Evolutionary conservation across 1,140 invertebrate genomes (phyloP).

Genomic region (Drosophila repleta): DNA sequence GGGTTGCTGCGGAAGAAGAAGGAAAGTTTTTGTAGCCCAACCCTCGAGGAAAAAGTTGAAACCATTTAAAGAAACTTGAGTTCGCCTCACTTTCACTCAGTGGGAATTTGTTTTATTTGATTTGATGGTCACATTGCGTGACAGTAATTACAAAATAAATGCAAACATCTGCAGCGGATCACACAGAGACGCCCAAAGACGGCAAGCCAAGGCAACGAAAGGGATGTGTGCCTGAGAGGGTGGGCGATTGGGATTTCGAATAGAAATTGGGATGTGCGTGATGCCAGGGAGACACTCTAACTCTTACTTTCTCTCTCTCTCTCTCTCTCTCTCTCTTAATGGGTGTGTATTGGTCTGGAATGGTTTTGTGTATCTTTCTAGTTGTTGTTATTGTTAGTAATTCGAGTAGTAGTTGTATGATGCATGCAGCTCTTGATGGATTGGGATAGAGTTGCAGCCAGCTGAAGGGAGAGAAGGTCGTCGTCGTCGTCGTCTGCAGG

Average conservation of each 20-base stretch:
- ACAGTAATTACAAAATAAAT: conserved; percentile 82
- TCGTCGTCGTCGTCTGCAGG: not conserved
- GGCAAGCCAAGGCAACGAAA: conserved; percentile 25
- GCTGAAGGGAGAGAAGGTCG: not conserved
- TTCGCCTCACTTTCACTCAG: conserved; percentile 37
- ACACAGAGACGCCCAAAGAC: conserved; percentile 39
- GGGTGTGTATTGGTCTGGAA: conserved; percentile 20
- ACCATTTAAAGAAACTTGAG: conserved; percentile 35
- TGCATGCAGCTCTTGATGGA: conserved; percentile 66
- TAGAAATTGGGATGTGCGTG: conserved; percentile 35
- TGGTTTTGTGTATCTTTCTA: conserved; percentile 21
- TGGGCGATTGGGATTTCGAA: conserved; percentile 1
- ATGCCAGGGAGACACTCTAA: conserved; percentile 15
- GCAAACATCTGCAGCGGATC: conserved; percentile 75
- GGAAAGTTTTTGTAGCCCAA: conserved; percentile 25
- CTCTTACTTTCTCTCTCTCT: too few species aligned
- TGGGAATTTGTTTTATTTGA: conserved; percentile 74
- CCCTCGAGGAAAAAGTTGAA: conserved; percentile 29
- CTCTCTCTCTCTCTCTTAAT: not conserved
- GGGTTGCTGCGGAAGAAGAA: conserved; percentile 8
- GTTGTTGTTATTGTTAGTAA: conserved; percentile 50
- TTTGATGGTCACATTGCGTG: conserved; percentile 80
- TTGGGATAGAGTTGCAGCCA: conserved; percentile 62
- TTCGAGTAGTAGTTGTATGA: conserved; percentile 65
- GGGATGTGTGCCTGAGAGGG: conserved; percentile 10